These are phyloP conservation scores for Urechis unicinctus DNA, from an alignment of 2,888 invertebrate genomes.

Conservation along the genomic window DNA sequence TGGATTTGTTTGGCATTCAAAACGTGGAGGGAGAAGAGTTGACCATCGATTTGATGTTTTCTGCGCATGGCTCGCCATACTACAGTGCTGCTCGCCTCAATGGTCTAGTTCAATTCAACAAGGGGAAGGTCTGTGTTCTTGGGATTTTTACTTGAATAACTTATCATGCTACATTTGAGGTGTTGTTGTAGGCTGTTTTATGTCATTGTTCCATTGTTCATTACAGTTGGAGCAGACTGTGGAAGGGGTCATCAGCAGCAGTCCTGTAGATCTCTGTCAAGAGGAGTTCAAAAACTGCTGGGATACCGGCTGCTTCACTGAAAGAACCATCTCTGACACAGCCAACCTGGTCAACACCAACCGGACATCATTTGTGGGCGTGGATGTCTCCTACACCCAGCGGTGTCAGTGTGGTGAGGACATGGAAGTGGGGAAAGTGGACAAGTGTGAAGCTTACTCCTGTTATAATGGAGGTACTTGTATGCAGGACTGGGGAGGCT, in stretches of 20 bases:
- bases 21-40: constrained; percentile 20
- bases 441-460: constrained; percentile 63
- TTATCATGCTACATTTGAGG: too few relatives aligned
- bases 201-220: neutral
- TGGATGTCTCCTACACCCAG: constrained; percentile 74
- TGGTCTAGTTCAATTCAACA: constrained; percentile 65
- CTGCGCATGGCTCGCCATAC: constrained; percentile 92
- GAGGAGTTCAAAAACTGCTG: constrained; percentile 29
- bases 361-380: constrained; percentile 91
- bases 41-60: constrained; percentile 72
- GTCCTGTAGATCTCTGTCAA: constrained; percentile 69
- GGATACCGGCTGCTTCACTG: constrained; percentile 76
- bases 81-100: constrained; percentile 90
- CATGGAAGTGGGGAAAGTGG: neutral
- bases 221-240: neutral
- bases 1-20: constrained; percentile 66
- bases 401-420: constrained; percentile 1
- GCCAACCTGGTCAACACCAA: constrained; percentile 85
- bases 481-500: constrained; percentile 49
- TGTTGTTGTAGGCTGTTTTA: neutral
- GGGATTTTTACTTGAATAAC: constrained; percentile 52
- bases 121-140: constrained; percentile 24
- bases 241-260: constrained; percentile 68
- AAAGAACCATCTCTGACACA: constrained; percentile 58
- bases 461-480: constrained; percentile 96